These are phyloP conservation scores for Malthinus seriepunctatus DNA, from an alignment of 2,888 invertebrate genomes.

Conservation along the genomic window DNA sequence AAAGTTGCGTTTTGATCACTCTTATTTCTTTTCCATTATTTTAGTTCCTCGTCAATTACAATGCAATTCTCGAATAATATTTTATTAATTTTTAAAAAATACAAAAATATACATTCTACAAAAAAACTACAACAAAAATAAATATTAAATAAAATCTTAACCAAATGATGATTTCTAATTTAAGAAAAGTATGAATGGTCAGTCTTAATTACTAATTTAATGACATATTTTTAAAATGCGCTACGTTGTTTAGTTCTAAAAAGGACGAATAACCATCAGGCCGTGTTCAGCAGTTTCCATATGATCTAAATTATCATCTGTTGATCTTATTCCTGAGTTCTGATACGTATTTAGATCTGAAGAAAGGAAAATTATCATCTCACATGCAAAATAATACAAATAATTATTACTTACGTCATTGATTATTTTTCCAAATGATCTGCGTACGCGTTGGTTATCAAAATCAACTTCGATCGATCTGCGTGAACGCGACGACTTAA, in stretches of 20 bases:
- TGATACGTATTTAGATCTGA: background rate
- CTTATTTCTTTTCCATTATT: too few species aligned
- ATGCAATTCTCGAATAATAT: background rate
- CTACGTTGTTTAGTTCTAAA: constrained; percentile 26
- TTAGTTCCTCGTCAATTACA: too few species aligned
- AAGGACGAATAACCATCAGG: constrained; percentile 28
- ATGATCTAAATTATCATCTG: constrained; percentile 7
- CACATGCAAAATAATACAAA: too few species aligned
- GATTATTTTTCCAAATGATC: background rate
- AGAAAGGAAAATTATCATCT: too few species aligned
- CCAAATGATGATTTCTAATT: background rate
- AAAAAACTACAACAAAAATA: background rate
- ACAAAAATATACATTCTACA: constrained; percentile 1
- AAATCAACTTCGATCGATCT: constrained; percentile 1
- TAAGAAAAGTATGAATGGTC: background rate
- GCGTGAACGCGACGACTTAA: background rate
- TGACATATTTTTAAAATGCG: background rate
- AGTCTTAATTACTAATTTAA: background rate
- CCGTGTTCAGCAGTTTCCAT: constrained; percentile 23
- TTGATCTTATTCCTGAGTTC: background rate
- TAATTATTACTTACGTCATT: too few species aligned
- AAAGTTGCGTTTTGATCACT: too few species aligned
- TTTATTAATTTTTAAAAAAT: background rate
- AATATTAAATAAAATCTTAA: constrained; percentile 3
- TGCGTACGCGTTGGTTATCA: background rate